Evolutionary conservation across 2,888 invertebrate species (phyloP).

Genomic region (Alloscopus bannaensis): DNA sequence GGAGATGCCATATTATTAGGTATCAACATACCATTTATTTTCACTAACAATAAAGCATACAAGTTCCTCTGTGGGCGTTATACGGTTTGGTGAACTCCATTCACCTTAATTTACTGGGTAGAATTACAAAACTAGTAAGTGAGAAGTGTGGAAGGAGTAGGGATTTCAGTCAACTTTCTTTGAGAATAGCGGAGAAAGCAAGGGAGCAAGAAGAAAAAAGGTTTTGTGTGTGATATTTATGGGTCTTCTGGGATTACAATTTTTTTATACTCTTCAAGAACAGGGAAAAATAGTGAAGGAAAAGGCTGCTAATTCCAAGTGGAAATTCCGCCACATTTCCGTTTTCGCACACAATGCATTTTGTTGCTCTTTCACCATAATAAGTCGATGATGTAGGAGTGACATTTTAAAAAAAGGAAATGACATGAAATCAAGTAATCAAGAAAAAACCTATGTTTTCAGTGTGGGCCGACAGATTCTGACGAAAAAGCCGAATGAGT

Average conservation of each 20-base stretch:
- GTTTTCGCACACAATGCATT: too few relatives aligned
- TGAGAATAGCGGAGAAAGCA: constrained; percentile 5
- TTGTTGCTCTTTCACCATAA: too few relatives aligned
- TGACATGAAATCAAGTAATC: too few relatives aligned
- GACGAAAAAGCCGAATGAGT: constrained; percentile 85
- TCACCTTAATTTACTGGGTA: constrained; percentile 60
- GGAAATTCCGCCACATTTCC: constrained; percentile 42
- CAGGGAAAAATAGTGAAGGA: constrained; percentile 17
- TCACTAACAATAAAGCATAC: constrained; percentile 17
- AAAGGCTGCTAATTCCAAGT: constrained; percentile 39
- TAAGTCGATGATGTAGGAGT: too few relatives aligned
- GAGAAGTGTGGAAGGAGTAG: constrained; percentile 22
- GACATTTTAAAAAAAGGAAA: too few relatives aligned
- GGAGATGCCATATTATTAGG: constrained; percentile 1
- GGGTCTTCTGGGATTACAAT: constrained; percentile 53
- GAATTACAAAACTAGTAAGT: constrained; percentile 43
- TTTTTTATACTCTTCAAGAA: constrained; percentile 41
- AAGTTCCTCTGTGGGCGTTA: constrained; percentile 41
- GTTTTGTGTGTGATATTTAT: constrained; percentile 45
- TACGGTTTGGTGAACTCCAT: constrained; percentile 49
- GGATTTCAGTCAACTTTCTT: constrained; percentile 42
- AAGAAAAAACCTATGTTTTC: too few relatives aligned
- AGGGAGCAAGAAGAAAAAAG: constrained; percentile 14
- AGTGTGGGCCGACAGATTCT: constrained; percentile 86
- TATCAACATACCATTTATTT: constrained; percentile 6